These are phyloP conservation scores for Hemistola chrysoprasaria DNA, from an alignment of 2,888 invertebrate genomes.

Conservation along the genomic window DNA sequence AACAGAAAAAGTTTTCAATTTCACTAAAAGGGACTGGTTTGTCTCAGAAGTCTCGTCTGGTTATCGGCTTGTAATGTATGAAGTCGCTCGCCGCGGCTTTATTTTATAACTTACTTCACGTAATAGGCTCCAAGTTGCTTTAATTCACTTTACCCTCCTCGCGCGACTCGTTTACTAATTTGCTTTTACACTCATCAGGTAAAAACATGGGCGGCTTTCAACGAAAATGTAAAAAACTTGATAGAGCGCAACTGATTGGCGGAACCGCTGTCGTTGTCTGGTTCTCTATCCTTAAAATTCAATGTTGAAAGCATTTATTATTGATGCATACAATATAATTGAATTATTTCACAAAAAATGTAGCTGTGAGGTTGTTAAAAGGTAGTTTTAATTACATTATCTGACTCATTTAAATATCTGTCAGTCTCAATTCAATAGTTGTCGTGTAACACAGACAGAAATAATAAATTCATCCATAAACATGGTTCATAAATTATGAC, in stretches of 20 bases:
- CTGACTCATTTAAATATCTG: not conserved
- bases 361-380: too few relatives aligned
- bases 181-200: conserved; percentile 39
- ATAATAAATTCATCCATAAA: conserved; percentile 76
- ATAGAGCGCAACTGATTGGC: too few relatives aligned
- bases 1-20: conserved; percentile 83
- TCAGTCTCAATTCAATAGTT: conserved; percentile 28
- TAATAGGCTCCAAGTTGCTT: conserved; percentile 72
- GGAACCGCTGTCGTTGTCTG: too few relatives aligned
- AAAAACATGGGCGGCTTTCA: conserved; percentile 33
- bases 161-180: conserved; percentile 56
- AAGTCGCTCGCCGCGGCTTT: conserved; percentile 76
- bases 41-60: conserved; percentile 82
- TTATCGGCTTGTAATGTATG: conserved; percentile 83
- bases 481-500: conserved; percentile 80
- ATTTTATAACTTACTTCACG: conserved; percentile 81
- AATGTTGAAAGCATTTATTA: too few relatives aligned
- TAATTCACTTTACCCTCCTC: conserved; percentile 65
- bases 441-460: conserved; percentile 45
- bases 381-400: too few relatives aligned
- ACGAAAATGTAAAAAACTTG: conserved; percentile 1
- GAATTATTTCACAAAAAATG: too few relatives aligned
- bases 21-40: conserved; percentile 83
- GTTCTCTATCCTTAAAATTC: too few relatives aligned
- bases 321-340: too few relatives aligned